A percentile compares a stretch with the other conserved stretches of the same genome.
phyloP scores from a whole-genome alignment of 1,140 invertebrate genomes.

The Maniola jurtina region DNA sequence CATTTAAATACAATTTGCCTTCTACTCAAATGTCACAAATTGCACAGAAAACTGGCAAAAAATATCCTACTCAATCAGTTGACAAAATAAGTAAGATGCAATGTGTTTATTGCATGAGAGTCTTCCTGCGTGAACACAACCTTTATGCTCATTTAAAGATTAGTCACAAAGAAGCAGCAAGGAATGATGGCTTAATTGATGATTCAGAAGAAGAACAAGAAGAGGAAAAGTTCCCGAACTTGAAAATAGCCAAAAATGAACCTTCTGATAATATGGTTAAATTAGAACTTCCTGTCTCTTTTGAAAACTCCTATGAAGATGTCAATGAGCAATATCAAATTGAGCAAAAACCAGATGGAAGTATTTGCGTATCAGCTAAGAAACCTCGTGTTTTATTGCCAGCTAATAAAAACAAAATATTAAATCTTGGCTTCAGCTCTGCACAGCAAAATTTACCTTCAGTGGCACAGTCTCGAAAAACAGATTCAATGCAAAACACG shows the following conservation, averaged over 20 bases:
- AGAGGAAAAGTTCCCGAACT: conserved; percentile 28
- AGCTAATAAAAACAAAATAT: conserved; percentile 57
- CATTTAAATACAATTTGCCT: neutral
- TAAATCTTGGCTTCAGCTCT: conserved; percentile 50
- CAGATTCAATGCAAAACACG: conserved; percentile 25
- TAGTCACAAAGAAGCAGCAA: conserved; percentile 81
- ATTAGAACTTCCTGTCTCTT: conserved; percentile 53
- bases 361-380: conserved; percentile 77
- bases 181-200: conserved; percentile 82
- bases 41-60: conserved; percentile 80
- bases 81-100: conserved; percentile 77
- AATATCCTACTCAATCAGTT: conserved; percentile 44
- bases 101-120: conserved; percentile 84
- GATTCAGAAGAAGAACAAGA: conserved; percentile 79
- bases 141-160: conserved; percentile 84
- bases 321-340: conserved; percentile 60
- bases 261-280: conserved; percentile 53
- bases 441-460: conserved; percentile 23
- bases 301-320: conserved; percentile 59
- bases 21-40: conserved; percentile 6
- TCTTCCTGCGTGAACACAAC: conserved; percentile 82
- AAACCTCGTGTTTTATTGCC: conserved; percentile 60
- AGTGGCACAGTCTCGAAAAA: conserved; percentile 37
- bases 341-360: conserved; percentile 62
- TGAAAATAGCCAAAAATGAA: conserved; percentile 22